These are phyloP conservation scores for Miichthys miiuy DNA, from an alignment of 2,797 vertebrate genomes.

Conservation along the genomic window DNA sequence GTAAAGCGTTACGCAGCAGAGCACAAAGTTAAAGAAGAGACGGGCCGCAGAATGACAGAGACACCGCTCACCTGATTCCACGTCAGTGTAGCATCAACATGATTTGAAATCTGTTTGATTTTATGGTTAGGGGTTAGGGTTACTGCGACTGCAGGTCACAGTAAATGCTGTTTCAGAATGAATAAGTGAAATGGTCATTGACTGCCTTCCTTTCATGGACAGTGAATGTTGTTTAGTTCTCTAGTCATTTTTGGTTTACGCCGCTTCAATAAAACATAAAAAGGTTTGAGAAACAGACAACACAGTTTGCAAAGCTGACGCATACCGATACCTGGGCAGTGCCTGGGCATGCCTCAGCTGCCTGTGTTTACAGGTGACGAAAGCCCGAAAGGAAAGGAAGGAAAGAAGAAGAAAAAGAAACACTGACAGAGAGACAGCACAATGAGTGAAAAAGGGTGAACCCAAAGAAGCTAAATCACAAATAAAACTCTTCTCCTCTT, in stretches of 20 bases:
- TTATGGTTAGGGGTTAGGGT: not conserved
- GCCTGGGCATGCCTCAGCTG: constrained; percentile 79
- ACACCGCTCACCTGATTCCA: too few species aligned
- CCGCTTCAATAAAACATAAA: not conserved
- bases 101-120: too few species aligned
- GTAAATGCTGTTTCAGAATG: not conserved
- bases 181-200: not conserved
- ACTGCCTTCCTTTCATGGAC: not conserved
- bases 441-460: constrained; percentile 1
- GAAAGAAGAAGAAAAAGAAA: constrained; percentile 20
- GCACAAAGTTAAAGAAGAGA: too few species aligned
- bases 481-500: not conserved
- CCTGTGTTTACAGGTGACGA: constrained; percentile 64
- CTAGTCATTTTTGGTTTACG: not conserved
- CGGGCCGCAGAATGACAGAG: too few species aligned
- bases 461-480: not conserved
- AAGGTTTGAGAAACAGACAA: constrained; percentile 35
- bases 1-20: too few species aligned
- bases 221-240: not conserved
- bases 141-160: not conserved
- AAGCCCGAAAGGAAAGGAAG: constrained; percentile 48
- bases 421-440: constrained; percentile 20
- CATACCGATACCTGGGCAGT: constrained; percentile 79
- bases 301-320: constrained; percentile 56
- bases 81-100: too few species aligned